Conservation (phyloP, 92 coral and sea anemone genomes). For the Zoanthus sociatus region DNA sequence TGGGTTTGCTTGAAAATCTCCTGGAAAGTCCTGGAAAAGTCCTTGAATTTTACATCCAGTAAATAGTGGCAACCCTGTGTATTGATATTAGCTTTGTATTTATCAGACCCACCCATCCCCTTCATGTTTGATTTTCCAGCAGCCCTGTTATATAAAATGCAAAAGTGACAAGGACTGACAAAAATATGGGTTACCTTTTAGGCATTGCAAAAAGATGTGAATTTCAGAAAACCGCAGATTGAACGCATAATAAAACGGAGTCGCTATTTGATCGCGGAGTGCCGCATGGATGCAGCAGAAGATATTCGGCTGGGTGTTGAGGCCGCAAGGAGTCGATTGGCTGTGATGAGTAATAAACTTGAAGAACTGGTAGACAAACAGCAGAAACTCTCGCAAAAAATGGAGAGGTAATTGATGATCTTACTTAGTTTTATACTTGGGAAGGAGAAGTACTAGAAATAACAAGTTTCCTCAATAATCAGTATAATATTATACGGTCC, state of each 20-base stretch:
- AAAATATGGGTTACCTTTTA: slow-evolving; percentile 23
- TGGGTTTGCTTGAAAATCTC: no score
- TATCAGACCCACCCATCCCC: no score
- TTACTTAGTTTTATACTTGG: background rate
- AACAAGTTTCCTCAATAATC: no score
- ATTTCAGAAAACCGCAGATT: slow-evolving; percentile 80
- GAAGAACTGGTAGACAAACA: slow-evolving; percentile 77
- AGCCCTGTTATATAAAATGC: background rate
- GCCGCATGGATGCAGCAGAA: slow-evolving; percentile 64
- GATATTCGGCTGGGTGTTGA: slow-evolving; percentile 79
- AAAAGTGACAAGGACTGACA: background rate
- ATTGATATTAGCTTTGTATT: no score
- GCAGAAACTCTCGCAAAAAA: slow-evolving; percentile 69
- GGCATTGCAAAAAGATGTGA: slow-evolving; percentile 82
- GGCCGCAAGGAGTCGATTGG: slow-evolving; percentile 85
- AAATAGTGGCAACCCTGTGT: no score
- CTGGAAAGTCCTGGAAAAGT: no score
- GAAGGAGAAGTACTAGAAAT: no score
- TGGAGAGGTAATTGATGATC: slow-evolving; percentile 53
- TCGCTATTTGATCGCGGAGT: slow-evolving; percentile 77
- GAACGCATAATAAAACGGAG: slow-evolving; percentile 91
- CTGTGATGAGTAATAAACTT: slow-evolving; percentile 62
- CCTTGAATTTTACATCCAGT: no score
- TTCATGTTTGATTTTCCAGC: background rate
- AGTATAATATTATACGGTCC: no score